Evolutionary conservation across 1,140 invertebrate genomes (phyloP).

Genomic region (Lysiphlebus fabarum): DNA sequence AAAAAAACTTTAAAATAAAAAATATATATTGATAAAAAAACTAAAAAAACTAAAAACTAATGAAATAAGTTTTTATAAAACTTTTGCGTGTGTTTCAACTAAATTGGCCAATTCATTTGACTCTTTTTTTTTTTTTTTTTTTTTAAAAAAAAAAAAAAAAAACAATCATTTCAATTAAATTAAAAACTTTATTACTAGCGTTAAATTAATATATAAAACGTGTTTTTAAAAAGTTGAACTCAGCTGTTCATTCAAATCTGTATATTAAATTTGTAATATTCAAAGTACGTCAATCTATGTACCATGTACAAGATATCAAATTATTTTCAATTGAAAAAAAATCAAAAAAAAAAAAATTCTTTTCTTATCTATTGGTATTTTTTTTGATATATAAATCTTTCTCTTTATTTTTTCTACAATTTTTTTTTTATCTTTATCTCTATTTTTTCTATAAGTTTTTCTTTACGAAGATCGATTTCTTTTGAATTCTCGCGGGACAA

Average conservation of each 20-base stretch:
- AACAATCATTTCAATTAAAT: no score
- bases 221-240: no score
- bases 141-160: neutral
- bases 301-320: no score
- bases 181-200: no score
- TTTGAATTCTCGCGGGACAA: neutral
- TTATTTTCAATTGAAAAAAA: no score
- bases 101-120: slow-evolving; percentile 12
- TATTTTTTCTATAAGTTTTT: neutral
- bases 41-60: neutral
- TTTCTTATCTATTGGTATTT: neutral
- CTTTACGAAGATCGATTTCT: slow-evolving; percentile 11
- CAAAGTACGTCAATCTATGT: no score
- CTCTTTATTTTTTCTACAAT: no score
- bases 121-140: neutral
- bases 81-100: slow-evolving; percentile 9
- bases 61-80: slow-evolving; percentile 12
- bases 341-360: no score
- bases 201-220: neutral
- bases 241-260: no score
- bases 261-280: no score
- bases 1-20: no score
- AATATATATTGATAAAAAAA: slow-evolving; percentile 3
- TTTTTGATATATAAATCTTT: neutral
- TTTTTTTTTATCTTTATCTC: no score